Evolutionary conservation across 2,113 vertebrate species (phyloP).

Genomic region (Galemys pyrenaicus): DNA sequence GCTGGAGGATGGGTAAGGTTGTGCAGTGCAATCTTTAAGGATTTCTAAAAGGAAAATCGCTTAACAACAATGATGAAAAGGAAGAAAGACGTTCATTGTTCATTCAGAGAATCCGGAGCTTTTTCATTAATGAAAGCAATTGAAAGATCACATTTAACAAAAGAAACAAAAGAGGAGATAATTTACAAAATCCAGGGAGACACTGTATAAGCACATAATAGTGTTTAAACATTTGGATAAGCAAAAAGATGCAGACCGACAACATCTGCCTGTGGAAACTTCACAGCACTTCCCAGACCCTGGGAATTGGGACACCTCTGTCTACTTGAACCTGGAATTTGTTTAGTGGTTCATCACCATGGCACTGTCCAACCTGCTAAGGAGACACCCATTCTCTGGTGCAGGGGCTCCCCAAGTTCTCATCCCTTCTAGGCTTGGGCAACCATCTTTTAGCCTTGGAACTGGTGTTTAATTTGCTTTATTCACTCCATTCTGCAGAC

Average conservation of each 20-base stretch:
- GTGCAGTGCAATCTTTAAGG: not conserved
- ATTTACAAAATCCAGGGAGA: not conserved
- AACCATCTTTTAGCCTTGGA: not conserved
- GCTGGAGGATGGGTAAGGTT: not conserved
- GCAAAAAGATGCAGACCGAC: not conserved
- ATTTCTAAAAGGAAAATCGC: not conserved
- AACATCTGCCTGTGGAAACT: not conserved
- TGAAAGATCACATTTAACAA: not conserved
- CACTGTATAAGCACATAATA: not conserved
- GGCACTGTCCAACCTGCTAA: not conserved
- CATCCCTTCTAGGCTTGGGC: not conserved
- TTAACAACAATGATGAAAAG: not conserved
- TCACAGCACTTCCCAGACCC: not conserved
- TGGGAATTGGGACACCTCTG: not conserved
- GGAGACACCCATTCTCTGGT: not conserved
- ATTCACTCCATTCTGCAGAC: not conserved
- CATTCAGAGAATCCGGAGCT: not conserved
- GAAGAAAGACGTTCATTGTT: not conserved
- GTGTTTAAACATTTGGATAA: not conserved
- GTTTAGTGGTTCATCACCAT: not conserved
- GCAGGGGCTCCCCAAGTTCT: accelerated
- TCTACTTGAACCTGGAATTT: not conserved
- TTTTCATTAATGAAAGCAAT: not conserved
- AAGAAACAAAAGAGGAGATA: not conserved
- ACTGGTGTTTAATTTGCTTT: not conserved